Evolutionary conservation across 2,888 invertebrate species (phyloP).

Genomic region (Troides helena): DNA sequence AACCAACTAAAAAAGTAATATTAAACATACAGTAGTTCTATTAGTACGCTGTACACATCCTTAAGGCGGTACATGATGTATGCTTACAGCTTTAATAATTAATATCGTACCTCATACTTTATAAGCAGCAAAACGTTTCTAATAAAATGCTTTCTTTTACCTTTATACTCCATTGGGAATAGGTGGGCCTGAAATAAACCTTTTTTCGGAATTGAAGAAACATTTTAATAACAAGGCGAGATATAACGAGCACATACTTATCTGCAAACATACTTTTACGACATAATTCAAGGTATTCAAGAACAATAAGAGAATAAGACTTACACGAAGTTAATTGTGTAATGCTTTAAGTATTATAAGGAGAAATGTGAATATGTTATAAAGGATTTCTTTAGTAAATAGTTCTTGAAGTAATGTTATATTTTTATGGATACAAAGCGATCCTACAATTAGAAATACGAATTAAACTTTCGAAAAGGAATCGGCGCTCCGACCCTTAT

Average conservation of each 20-base stretch:
- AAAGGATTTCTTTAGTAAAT: not conserved
- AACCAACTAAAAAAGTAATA: too few species aligned
- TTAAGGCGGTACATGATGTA: not conserved
- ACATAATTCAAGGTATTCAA: not conserved
- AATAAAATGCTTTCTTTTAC: not conserved
- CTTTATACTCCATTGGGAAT: not conserved
- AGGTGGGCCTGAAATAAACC: not conserved
- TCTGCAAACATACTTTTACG: not conserved
- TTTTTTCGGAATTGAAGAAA: not conserved
- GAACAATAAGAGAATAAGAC: not conserved
- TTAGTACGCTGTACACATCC: not conserved
- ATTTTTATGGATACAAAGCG: not conserved
- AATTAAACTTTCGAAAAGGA: slow-evolving; percentile 2
- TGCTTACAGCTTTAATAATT: not conserved
- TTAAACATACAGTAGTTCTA: too few species aligned
- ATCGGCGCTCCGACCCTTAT: slow-evolving; percentile 3
- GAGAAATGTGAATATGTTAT: not conserved
- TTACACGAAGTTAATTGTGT: too few species aligned
- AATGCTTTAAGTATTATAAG: not conserved
- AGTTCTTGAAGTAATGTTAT: not conserved
- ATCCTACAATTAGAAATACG: not conserved
- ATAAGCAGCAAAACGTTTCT: not conserved
- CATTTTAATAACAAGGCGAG: not conserved
- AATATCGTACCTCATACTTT: not conserved
- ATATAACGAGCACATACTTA: not conserved